Conservation (phyloP, 64 coral and sea anemone genomes). For the Porites lutea region DNA sequence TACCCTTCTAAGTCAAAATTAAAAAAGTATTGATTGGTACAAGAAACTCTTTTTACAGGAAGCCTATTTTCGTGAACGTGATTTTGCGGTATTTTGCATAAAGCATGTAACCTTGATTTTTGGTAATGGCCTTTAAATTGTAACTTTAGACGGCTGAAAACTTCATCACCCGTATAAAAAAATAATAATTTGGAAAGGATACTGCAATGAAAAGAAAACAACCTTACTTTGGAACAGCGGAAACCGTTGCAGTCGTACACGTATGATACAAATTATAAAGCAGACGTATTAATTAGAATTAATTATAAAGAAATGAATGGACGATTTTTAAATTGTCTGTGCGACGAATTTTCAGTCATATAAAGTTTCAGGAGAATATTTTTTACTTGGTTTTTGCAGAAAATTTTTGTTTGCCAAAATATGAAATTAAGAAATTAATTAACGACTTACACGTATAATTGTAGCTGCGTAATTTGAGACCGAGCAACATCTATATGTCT, state of each 20-base stretch:
- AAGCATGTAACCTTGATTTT: too few species aligned
- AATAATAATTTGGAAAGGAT: conserved; percentile 7
- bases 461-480: conserved; percentile 7
- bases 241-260: background rate
- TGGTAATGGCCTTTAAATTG: background rate
- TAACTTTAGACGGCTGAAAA: background rate
- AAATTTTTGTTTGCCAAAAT: background rate
- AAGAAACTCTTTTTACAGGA: too few species aligned
- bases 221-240: too few species aligned
- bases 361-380: conserved; percentile 10
- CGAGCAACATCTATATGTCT: background rate
- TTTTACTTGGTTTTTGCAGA: conserved; percentile 3
- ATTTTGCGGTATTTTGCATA: background rate
- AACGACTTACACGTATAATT: conserved; percentile 19
- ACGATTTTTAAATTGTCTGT: conserved; percentile 16
- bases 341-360: conserved; percentile 10
- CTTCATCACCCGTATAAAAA: background rate
- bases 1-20: background rate
- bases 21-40: background rate
- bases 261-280: background rate
- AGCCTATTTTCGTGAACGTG: background rate
- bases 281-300: background rate
- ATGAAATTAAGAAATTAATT: conserved; percentile 8
- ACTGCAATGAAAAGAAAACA: too few species aligned
- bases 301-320: conserved; percentile 3